phyloP scores from a whole-genome alignment of 2,113 vertebrate species.

The Gavialis gangeticus region DNA sequence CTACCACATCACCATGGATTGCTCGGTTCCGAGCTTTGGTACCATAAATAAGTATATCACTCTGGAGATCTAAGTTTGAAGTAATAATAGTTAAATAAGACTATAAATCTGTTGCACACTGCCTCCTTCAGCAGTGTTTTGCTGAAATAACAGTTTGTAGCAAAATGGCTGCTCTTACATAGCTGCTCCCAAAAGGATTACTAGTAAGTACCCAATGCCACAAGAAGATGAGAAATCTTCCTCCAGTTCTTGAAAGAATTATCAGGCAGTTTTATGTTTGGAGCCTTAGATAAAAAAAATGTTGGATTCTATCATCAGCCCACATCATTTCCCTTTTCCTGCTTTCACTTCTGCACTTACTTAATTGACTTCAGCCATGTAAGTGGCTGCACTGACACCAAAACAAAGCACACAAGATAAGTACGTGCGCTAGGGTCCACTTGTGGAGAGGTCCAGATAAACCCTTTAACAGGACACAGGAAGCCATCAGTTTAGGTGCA shows the following conservation, averaged over 20 bases:
- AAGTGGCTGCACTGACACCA: not conserved
- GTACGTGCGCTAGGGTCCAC: not conserved
- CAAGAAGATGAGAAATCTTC: not conserved
- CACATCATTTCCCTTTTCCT: not conserved
- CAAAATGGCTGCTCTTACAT: not conserved
- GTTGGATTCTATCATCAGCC: not conserved
- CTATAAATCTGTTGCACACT: not conserved
- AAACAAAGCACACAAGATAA: not conserved
- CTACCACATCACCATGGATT: constrained; percentile 90
- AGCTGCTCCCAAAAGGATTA: not conserved
- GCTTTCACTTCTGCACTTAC: not conserved
- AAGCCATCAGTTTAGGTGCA: not conserved
- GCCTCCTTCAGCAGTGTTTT: not conserved
- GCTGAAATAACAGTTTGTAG: not conserved
- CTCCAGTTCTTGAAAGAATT: not conserved
- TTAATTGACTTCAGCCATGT: not conserved
- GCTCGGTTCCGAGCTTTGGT: constrained; percentile 91
- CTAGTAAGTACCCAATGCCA: not conserved
- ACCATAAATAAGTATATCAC: constrained; percentile 87
- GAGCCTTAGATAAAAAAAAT: not conserved
- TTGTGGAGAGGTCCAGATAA: not conserved
- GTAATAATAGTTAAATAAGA: not conserved
- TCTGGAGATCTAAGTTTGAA: constrained; percentile 80
- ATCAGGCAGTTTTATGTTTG: not conserved
- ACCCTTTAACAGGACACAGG: not conserved